These are phyloP conservation scores for Agrilus mali DNA, from an alignment of 2,888 invertebrate genomes.

Conservation along the genomic window DNA sequence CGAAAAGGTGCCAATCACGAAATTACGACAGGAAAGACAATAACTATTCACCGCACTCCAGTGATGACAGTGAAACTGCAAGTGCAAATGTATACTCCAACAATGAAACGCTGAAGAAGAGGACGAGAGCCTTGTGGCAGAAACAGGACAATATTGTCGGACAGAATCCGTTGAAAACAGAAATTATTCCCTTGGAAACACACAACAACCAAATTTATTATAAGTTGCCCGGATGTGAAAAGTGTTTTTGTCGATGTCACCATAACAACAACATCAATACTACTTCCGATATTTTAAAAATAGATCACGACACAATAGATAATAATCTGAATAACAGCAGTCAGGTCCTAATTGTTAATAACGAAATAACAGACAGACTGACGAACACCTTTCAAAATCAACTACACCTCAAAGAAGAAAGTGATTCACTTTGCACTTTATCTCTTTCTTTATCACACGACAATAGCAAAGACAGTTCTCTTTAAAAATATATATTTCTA, in stretches of 20 bases:
- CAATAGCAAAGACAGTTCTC: too few relatives aligned
- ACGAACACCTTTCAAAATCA: background rate
- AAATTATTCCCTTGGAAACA: slow-evolving; percentile 40
- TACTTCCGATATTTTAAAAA: slow-evolving; percentile 16
- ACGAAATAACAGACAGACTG: too few relatives aligned
- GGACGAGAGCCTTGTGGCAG: slow-evolving; percentile 29
- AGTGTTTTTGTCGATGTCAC: slow-evolving; percentile 28
- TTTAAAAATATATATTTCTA: too few relatives aligned
- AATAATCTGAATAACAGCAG: slow-evolving; percentile 7
- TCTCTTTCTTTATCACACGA: too few relatives aligned
- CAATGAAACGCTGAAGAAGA: slow-evolving; percentile 33
- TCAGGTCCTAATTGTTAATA: too few relatives aligned
- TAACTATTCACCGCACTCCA: slow-evolving; percentile 44
- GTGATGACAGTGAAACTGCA: slow-evolving; percentile 48
- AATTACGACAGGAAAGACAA: slow-evolving; percentile 40
- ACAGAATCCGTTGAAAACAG: slow-evolving; percentile 34
- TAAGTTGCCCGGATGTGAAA: slow-evolving; percentile 16
- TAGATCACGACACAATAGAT: slow-evolving; percentile 13
- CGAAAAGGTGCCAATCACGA: slow-evolving; percentile 43
- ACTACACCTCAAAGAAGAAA: background rate
- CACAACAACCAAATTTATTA: slow-evolving; percentile 36
- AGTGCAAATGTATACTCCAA: slow-evolving; percentile 39
- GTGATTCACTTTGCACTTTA: background rate
- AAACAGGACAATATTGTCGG: slow-evolving; percentile 36
- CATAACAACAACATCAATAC: background rate